Conservation (phyloP, 2,113 vertebrate genomes). For the Anarrhichthys ocellatus region DNA sequence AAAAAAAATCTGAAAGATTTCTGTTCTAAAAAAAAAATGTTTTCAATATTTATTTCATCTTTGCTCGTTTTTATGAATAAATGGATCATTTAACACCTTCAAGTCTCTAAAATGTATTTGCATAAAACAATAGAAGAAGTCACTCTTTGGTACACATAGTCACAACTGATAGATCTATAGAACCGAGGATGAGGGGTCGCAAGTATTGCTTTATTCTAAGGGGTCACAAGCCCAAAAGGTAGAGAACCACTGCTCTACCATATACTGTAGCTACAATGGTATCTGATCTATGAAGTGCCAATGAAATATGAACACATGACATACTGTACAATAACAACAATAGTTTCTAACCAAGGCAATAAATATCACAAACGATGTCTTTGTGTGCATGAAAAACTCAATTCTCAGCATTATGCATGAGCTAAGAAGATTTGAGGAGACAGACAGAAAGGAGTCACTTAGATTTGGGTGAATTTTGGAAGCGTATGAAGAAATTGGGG, state of each 20-base stretch:
- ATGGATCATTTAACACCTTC: background rate
- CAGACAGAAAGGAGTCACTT: slow-evolving; percentile 69
- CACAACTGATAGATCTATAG: background rate
- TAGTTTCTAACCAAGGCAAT: background rate
- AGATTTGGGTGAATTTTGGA: slow-evolving; percentile 75
- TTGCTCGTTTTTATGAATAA: background rate
- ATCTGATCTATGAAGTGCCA: background rate
- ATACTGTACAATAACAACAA: slow-evolving; percentile 4
- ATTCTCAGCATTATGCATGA: slow-evolving; percentile 29
- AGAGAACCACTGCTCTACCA: background rate
- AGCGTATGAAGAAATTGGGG: slow-evolving; percentile 42
- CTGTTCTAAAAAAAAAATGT: background rate
- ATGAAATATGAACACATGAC: background rate
- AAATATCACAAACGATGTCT: slow-evolving; percentile 26
- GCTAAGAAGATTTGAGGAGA: slow-evolving; percentile 62
- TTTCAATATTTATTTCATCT: background rate
- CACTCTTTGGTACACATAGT: background rate
- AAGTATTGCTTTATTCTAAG: background rate
- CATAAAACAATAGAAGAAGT: background rate
- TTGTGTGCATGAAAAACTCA: slow-evolving; percentile 47
- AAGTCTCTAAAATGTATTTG: background rate
- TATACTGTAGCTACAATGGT: background rate
- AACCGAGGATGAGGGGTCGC: background rate
- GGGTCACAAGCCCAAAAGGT: background rate
- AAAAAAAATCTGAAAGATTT: background rate